phyloP scores from a whole-genome alignment of 2,797 vertebrate genomes.

The Phoxinus dragarum region DNA sequence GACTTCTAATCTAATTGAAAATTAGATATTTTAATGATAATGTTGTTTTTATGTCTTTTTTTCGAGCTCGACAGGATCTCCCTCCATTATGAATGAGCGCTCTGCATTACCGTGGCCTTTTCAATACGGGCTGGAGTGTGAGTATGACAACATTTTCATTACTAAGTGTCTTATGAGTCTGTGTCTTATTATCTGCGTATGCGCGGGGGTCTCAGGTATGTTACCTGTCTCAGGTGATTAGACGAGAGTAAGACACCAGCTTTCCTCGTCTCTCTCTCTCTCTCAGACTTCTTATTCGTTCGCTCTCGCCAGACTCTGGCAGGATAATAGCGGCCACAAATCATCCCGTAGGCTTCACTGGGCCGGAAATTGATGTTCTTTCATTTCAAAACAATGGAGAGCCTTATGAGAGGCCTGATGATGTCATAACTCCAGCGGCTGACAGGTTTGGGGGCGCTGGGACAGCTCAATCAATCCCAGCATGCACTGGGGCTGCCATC shows the following conservation, averaged over 20 bases:
- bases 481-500: conserved; percentile 54
- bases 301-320: conserved; percentile 70
- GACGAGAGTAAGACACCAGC: conserved; percentile 27
- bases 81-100: not conserved
- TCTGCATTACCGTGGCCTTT: not conserved
- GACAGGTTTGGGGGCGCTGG: conserved; percentile 69
- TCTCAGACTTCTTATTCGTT: conserved; percentile 63
- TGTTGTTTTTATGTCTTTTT: not conserved
- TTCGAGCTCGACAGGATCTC: not conserved
- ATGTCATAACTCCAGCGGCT: conserved; percentile 77
- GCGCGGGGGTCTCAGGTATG: not conserved
- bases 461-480: conserved; percentile 72
- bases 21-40: not conserved
- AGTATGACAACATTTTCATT: not conserved
- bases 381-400: conserved; percentile 81
- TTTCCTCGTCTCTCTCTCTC: conserved; percentile 35
- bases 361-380: conserved; percentile 78
- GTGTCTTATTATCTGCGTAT: too few species aligned
- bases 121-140: not conserved
- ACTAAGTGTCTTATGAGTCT: not conserved
- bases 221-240: conserved; percentile 44
- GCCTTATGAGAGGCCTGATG: conserved; percentile 76
- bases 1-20: not conserved
- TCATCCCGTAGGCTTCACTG: conserved; percentile 73
- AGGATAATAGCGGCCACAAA: conserved; percentile 80